These are phyloP conservation scores for Andrena cerasifolii DNA, from an alignment of 1,140 invertebrate species.

Conservation along the genomic window DNA sequence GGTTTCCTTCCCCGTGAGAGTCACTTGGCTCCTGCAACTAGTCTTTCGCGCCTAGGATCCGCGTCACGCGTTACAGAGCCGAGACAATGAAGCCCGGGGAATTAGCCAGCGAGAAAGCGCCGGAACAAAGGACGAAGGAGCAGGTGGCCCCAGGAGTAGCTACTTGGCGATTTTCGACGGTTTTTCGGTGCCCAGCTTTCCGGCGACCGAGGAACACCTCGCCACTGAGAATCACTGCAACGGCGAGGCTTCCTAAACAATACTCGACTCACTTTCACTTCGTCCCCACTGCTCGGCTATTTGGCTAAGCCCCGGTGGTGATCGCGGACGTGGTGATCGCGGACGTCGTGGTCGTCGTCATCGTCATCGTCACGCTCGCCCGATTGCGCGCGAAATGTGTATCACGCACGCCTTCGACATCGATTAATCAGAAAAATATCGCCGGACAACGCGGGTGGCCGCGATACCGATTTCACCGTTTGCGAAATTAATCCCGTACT, in stretches of 20 bases:
- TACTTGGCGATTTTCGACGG: constrained; percentile 33
- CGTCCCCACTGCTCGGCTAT: constrained; percentile 63
- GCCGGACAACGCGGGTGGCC: neutral
- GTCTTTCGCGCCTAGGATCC: neutral
- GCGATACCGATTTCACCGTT: neutral
- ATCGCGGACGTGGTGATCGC: neutral
- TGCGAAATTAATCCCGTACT: neutral
- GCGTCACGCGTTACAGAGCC: neutral
- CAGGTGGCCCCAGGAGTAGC: neutral
- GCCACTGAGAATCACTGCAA: constrained; percentile 74
- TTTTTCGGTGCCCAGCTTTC: neutral
- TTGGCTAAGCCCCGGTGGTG: constrained; percentile 47
- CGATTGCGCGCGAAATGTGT: constrained; percentile 54
- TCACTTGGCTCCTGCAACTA: neutral
- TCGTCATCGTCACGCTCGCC: constrained; percentile 51
- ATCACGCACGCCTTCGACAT: constrained; percentile 46
- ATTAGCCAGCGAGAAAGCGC: constrained; percentile 1
- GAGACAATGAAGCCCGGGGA: neutral
- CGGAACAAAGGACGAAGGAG: constrained; percentile 17
- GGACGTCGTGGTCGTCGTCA: constrained; percentile 49
- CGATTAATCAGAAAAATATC: constrained; percentile 43
- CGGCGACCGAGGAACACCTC: neutral
- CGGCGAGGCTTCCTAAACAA: constrained; percentile 82
- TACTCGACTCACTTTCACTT: constrained; percentile 82
- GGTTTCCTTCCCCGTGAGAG: neutral